These are phyloP conservation scores for Metridium senile DNA, from an alignment of 92 coral and sea anemone genomes.

Conservation along the genomic window DNA sequence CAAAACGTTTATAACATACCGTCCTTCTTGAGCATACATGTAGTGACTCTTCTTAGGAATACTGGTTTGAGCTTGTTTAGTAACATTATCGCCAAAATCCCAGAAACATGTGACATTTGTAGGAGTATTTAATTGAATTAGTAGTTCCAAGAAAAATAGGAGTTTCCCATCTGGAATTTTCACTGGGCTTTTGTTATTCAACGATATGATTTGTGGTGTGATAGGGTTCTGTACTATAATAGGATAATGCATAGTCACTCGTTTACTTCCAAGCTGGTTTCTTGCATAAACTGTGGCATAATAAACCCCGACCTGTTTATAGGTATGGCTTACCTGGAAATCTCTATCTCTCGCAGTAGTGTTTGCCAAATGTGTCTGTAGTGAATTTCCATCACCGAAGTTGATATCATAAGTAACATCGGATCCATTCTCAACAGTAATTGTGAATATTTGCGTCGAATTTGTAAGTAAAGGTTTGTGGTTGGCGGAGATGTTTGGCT, in stretches of 20 bases:
- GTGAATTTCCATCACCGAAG: slow-evolving; percentile 27
- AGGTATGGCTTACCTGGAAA: slow-evolving; percentile 39
- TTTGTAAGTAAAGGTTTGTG: slow-evolving; percentile 13
- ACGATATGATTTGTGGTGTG: neutral
- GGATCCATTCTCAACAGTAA: slow-evolving; percentile 49
- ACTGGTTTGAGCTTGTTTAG: neutral
- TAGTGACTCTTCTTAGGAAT: slow-evolving; percentile 17
- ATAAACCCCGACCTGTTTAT: slow-evolving; percentile 27
- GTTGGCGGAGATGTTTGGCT: slow-evolving; percentile 25
- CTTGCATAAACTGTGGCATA: slow-evolving; percentile 27
- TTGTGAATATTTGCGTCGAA: slow-evolving; percentile 23
- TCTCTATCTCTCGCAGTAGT: slow-evolving; percentile 13
- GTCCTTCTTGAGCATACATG: slow-evolving; percentile 42
- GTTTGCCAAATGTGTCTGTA: slow-evolving; percentile 13
- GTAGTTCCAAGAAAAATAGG: neutral
- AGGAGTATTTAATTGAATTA: slow-evolving; percentile 19
- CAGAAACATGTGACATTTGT: slow-evolving; percentile 64
- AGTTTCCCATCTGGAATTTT: slow-evolving; percentile 27
- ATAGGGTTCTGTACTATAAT: slow-evolving; percentile 65
- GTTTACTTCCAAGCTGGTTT: slow-evolving; percentile 36
- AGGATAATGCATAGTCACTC: neutral
- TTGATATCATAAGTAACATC: slow-evolving; percentile 26
- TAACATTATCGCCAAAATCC: slow-evolving; percentile 69
- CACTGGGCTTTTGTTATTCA: slow-evolving; percentile 31
- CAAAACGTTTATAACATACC: slow-evolving; percentile 23